Base-by-base conservation (phyloP, 2,113 vertebrate species). In the Hippocampus zosterae region DNA sequence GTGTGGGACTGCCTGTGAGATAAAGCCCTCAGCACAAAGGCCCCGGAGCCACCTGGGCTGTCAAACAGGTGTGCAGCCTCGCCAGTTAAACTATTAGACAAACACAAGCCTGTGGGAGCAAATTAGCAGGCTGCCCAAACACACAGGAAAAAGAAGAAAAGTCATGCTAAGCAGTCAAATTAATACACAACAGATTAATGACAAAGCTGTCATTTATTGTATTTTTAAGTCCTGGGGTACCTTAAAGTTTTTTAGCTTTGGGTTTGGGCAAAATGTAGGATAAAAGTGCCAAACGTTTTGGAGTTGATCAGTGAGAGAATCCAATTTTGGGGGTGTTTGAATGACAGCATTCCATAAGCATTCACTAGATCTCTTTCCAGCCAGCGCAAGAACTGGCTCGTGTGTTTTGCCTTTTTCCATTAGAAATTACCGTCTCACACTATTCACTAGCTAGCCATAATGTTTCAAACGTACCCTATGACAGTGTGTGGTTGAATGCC, bases 1-100 rank as follows among this genome's bases (percentile, higher is more conserved):
- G 91, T 88, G 83, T 81, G 88, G 84, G 86, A 87, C 82, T 75
- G 84, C 85, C 82, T 73, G 84, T 78, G 88, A 90, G 87, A 84
- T 77, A 86, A 85, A 79, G 84, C 80, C 81, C 79, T 70, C 46
- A 81, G 86, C 81, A 78, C 79, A 85, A 70, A 80, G 88, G 81
- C 84, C 87, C 73, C 13, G 71, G 71, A 77, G 87, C 87, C 91
- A 92, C 89, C 89, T 89, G 91, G 48, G 84, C 85, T 79, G 81
- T 76, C 84, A 89, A 88, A 85, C 89, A 91, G 90, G 90, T 92
- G 91, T 79, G 75, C 74, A 88, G 84, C 86, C 80, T 68, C 80
- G 84, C 79, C 89, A 90, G 90, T 91, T 91, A 91, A 91, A 90
- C 90, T 88, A 90, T 92, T 89, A 91, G 83, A 89, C 83, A 89